Evolutionary conservation across 2,888 invertebrate species (phyloP).

Genomic region (Alloplasta piceator): DNA sequence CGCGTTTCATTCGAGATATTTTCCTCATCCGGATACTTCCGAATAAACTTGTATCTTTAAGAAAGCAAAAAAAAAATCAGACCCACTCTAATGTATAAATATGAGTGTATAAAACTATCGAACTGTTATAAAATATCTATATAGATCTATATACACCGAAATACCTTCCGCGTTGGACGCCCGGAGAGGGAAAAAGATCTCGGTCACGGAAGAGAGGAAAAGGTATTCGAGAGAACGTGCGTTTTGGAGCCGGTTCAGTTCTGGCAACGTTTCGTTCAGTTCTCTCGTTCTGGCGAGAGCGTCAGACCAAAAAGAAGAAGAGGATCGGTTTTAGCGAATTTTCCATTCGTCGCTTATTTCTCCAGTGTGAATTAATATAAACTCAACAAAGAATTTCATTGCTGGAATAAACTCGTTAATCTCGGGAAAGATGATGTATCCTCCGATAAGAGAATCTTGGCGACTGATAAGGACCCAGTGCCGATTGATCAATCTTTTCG

Average conservation of each 20-base stretch:
- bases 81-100: background rate
- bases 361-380: background rate
- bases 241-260: conserved; percentile 44
- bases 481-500: background rate
- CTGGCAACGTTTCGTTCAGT: conserved; percentile 46
- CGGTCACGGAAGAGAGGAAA: conserved; percentile 60
- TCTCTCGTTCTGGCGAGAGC: conserved; percentile 12
- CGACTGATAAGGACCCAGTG: background rate
- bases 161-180: conserved; percentile 40
- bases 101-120: background rate
- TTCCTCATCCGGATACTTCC: too few relatives aligned
- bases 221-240: conserved; percentile 55
- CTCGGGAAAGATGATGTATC: background rate
- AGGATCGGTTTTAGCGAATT: background rate
- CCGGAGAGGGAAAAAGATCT: conserved; percentile 55
- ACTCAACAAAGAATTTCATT: too few relatives aligned
- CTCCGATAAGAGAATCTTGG: background rate
- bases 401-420: too few relatives aligned
- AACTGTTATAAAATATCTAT: background rate
- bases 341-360: background rate
- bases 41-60: too few relatives aligned
- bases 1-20: too few relatives aligned
- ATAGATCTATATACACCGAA: conserved; percentile 5
- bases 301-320: too few relatives aligned
- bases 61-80: too few relatives aligned